Conservation (phyloP, 2,797 vertebrate species). For the Smutsia gigantea region DNA sequence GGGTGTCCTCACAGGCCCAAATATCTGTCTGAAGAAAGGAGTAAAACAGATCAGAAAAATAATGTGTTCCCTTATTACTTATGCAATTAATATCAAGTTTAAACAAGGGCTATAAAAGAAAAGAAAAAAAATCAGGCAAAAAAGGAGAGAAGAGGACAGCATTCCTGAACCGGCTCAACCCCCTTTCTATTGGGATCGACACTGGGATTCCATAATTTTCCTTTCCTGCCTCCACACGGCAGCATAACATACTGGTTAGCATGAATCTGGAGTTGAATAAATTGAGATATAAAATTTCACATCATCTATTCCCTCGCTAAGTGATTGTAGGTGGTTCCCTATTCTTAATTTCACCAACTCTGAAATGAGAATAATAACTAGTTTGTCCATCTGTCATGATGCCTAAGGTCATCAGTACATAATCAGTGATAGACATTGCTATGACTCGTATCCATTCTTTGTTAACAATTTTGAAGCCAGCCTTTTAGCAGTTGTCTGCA, state of each 20-base stretch:
- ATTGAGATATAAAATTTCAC: not conserved
- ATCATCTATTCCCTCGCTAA: not conserved
- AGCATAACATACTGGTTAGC: not conserved
- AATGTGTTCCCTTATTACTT: not conserved
- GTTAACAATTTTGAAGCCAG: not conserved
- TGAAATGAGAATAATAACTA: not conserved
- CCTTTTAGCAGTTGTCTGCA: not conserved
- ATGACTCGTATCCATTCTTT: too few relatives aligned
- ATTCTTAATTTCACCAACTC: not conserved
- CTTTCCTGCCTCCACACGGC: too few relatives aligned
- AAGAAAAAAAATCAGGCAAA: not conserved
- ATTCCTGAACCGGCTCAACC: too few relatives aligned
- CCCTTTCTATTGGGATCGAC: not conserved
- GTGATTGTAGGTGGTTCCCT: not conserved
- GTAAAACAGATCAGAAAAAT: not conserved
- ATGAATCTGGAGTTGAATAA: not conserved
- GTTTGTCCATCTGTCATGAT: not conserved
- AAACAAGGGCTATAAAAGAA: not conserved
- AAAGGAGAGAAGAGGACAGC: too few relatives aligned
- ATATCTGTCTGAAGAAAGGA: not conserved
- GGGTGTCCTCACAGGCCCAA: not conserved
- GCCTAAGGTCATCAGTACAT: not conserved
- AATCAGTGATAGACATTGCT: not conserved
- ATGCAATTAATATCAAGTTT: not conserved
- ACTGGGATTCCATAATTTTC: not conserved